A percentile compares a stretch with the other conserved stretches of the same genome.
Conservation (phyloP, 2,113 vertebrate species). For the Oxygymnocypris stewartii region DNA sequence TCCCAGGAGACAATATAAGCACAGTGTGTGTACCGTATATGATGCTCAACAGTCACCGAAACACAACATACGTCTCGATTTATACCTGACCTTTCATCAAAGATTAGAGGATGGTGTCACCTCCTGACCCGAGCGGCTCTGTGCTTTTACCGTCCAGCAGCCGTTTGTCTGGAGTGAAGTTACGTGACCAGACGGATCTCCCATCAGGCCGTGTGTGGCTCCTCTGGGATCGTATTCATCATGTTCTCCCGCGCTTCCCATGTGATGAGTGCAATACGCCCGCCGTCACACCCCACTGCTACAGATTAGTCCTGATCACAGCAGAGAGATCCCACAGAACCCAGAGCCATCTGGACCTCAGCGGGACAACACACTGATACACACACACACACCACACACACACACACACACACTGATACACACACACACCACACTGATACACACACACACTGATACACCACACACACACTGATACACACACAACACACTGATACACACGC, state of each 20-base stretch:
- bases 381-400: no score
- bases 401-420: not conserved
- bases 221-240: not conserved
- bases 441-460: no score
- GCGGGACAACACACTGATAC: not conserved
- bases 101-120: not conserved
- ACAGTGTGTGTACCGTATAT: not conserved
- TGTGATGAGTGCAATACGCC: slow-evolving; percentile 27
- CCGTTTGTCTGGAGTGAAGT: not conserved
- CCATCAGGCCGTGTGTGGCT: not conserved
- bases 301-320: slow-evolving; percentile 53
- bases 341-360: slow-evolving; percentile 50
- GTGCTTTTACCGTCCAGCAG: not conserved
- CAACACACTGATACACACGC: no score
- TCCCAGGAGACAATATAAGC: not conserved
- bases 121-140: not conserved
- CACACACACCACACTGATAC: no score
- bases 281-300: slow-evolving; percentile 41
- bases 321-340: slow-evolving; percentile 10
- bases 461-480: no score
- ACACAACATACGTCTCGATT: not conserved
- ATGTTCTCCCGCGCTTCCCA: not conserved
- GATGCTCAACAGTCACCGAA: no score
- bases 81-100: not conserved
- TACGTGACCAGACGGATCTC: not conserved